Evolutionary conservation across 2,797 vertebrate species (phyloP).

Genomic region (Gallinago stenura): DNA sequence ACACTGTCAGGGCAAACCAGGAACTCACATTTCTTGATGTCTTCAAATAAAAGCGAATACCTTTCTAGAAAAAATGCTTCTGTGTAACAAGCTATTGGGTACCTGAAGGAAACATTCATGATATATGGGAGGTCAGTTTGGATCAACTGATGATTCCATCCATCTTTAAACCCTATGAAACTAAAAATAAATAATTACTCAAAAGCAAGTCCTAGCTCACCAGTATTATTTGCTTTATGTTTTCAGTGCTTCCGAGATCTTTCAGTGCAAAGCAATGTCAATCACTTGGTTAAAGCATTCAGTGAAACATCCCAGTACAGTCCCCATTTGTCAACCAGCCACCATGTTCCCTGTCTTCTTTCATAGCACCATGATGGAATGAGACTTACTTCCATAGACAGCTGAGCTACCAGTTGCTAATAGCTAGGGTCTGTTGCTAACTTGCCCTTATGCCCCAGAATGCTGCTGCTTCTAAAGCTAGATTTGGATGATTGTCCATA

Average conservation of each 20-base stretch:
- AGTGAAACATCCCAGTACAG: neutral
- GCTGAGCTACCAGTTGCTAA: neutral
- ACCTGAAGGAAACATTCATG: neutral
- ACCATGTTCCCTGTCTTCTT: neutral
- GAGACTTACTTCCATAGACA: neutral
- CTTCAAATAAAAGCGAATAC: neutral
- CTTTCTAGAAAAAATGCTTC: neutral
- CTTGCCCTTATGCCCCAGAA: neutral
- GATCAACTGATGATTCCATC: neutral
- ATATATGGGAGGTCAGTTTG: neutral
- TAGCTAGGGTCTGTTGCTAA: neutral
- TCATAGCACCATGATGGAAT: neutral
- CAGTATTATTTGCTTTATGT: neutral
- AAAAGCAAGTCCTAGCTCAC: neutral
- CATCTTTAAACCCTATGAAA: neutral
- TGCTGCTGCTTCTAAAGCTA: neutral
- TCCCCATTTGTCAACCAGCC: neutral
- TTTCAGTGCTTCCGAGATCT: neutral
- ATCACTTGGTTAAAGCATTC: neutral
- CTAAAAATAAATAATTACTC: neutral
- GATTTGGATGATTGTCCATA: accelerated
- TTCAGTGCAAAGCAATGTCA: neutral
- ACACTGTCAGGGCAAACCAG: neutral
- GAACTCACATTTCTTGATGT: neutral
- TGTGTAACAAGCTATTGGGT: neutral